Conservation (phyloP, 2,113 vertebrate species). For the Cercopithecus mona region DNA sequence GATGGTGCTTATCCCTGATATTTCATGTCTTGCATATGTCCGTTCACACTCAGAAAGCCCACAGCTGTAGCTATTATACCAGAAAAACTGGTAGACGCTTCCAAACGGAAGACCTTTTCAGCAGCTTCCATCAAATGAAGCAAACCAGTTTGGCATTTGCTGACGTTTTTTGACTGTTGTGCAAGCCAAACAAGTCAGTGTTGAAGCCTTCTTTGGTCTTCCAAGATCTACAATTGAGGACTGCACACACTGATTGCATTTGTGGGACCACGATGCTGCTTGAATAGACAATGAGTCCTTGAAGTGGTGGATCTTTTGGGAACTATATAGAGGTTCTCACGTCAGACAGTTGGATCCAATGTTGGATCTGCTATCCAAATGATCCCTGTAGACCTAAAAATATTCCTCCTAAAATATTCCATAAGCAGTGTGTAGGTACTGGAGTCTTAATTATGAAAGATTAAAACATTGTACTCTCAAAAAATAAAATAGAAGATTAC, state of each 20-base stretch:
- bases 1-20: conserved; percentile 70
- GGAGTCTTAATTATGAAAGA: conserved; percentile 39
- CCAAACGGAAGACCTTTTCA: conserved; percentile 64
- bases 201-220: conserved; percentile 33
- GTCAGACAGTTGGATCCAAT: background rate
- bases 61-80: conserved; percentile 66
- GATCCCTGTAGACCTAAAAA: background rate
- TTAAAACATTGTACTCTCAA: background rate
- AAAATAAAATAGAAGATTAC: conserved; percentile 17
- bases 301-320: background rate
- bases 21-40: conserved; percentile 67
- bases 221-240: background rate
- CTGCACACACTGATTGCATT: background rate
- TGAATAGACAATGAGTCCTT: background rate
- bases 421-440: background rate
- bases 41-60: conserved; percentile 56
- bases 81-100: conserved; percentile 59
- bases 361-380: background rate
- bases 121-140: conserved; percentile 55
- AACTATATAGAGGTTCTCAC: background rate
- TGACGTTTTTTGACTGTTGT: conserved; percentile 37
- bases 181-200: conserved; percentile 16
- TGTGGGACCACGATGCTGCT: background rate
- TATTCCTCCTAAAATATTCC: background rate
- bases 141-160: conserved; percentile 53